phyloP scores from a whole-genome alignment of 2,888 invertebrate species.

The Pyrgus malvae region DNA sequence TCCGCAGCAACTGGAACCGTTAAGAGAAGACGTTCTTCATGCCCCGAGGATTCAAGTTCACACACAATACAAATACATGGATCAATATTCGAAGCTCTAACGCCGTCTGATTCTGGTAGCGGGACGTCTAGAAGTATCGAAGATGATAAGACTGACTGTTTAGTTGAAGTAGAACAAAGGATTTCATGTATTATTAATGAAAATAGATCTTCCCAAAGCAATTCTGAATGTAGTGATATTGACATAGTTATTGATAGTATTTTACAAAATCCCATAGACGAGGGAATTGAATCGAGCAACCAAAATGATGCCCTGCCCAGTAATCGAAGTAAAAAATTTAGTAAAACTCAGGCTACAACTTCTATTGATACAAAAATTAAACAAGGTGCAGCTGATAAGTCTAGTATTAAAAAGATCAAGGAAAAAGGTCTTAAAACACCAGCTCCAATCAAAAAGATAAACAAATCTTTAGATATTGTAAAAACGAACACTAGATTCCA shows the following conservation, averaged over 20 bases:
- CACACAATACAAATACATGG: constrained; percentile 47
- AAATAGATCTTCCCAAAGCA: constrained; percentile 73
- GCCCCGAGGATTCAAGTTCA: constrained; percentile 62
- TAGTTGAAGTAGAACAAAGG: constrained; percentile 72
- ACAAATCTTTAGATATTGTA: constrained; percentile 59
- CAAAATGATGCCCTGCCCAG: constrained; percentile 53
- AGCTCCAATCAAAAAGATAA: constrained; percentile 59
- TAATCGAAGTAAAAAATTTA: constrained; percentile 67
- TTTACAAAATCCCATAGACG: constrained; percentile 53
- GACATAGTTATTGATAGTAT: constrained; percentile 68
- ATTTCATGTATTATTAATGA: constrained; percentile 75
- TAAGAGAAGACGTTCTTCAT: constrained; percentile 84
- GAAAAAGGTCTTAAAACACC: constrained; percentile 61
- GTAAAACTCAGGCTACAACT: constrained; percentile 49
- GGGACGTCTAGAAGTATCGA: constrained; percentile 64
- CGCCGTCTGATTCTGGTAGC: constrained; percentile 71
- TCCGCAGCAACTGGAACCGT: constrained; percentile 87
- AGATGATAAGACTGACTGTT: constrained; percentile 63
- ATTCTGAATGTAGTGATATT: constrained; percentile 72
- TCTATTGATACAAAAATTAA: constrained; percentile 47
- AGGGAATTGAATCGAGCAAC: constrained; percentile 44
- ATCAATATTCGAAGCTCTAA: constrained; percentile 63
- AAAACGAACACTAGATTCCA: constrained; percentile 49
- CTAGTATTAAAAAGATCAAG: constrained; percentile 56
- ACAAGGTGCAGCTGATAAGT: constrained; percentile 39